Conservation (phyloP, 2,797 vertebrate species). For the Sphenodon punctatus region DNA sequence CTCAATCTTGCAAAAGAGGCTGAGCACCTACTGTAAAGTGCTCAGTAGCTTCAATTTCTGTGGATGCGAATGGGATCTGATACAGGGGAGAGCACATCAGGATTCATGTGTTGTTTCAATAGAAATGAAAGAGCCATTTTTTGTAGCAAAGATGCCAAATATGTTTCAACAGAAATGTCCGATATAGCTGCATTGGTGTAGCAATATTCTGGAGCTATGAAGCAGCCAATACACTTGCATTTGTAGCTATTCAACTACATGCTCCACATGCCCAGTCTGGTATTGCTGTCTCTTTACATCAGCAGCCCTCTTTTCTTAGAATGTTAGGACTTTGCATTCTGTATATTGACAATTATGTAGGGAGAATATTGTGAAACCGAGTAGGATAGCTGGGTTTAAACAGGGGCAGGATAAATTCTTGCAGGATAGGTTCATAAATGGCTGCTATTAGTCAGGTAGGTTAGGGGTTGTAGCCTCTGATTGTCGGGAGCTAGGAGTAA, state of each 20-base stretch:
- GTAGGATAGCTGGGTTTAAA: too few species aligned
- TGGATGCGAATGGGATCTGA: background rate
- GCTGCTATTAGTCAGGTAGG: too few species aligned
- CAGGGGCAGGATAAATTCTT: too few species aligned
- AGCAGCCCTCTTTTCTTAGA: background rate
- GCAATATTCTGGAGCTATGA: slow-evolving; percentile 9
- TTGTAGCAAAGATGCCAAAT: slow-evolving; percentile 18
- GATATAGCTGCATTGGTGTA: slow-evolving; percentile 43
- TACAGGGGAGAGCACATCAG: background rate
- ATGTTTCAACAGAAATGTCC: slow-evolving; percentile 33
- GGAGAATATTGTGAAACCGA: too few species aligned
- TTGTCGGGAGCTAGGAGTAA: too few species aligned
- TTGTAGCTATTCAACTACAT: slow-evolving; percentile 36
- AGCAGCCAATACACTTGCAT: slow-evolving; percentile 24
- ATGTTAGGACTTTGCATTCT: background rate
- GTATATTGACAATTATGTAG: too few species aligned
- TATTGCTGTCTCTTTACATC: background rate
- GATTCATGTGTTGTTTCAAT: slow-evolving; percentile 21
- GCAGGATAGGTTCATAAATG: too few species aligned
- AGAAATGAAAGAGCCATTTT: slow-evolving; percentile 37
- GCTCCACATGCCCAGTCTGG: slow-evolving; percentile 28
- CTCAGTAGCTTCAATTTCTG: slow-evolving; percentile 31
- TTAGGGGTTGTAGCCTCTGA: too few species aligned
- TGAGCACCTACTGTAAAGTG: slow-evolving; percentile 10
- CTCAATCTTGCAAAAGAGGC: slow-evolving; percentile 2